A percentile compares a stretch with the other conserved stretches of the same genome.
Conservation (phyloP, 2,113 vertebrate species). For the Caracal caracal region DNA sequence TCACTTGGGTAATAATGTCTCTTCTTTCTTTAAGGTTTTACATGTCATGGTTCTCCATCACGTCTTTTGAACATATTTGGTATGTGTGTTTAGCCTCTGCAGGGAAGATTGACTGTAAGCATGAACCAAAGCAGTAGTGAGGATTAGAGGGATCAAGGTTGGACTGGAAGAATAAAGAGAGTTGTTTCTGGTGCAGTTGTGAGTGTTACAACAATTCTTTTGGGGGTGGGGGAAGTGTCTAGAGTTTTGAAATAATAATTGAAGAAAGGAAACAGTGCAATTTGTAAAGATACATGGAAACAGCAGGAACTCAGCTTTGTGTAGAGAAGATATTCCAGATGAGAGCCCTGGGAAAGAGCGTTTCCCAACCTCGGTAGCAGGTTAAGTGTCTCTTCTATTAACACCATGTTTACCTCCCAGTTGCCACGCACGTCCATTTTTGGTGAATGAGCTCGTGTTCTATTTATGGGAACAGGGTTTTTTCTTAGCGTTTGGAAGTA, state of each 20-base stretch:
- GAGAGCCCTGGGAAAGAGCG: neutral
- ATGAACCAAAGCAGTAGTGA: neutral
- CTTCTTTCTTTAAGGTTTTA: neutral
- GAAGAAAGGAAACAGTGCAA: neutral
- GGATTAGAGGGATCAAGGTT: neutral
- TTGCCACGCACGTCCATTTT: neutral
- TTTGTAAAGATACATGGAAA: neutral
- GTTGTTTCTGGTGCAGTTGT: neutral
- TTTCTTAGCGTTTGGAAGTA: neutral
- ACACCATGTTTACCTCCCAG: neutral
- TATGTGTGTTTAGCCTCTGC: neutral
- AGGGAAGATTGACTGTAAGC: neutral
- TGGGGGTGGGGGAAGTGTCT: neutral
- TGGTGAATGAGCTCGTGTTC: conserved; percentile 54
- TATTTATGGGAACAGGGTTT: conserved; percentile 13
- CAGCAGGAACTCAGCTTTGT: neutral
- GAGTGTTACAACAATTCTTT: neutral
- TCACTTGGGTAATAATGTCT: neutral
- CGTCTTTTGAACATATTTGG: neutral
- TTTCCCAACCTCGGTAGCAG: neutral
- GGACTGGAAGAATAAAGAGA: neutral
- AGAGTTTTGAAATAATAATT: conserved; percentile 21
- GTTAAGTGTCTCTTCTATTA: neutral
- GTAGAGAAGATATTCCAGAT: neutral
- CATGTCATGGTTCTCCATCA: neutral